Percentiles rank a stretch among this genome's conserved stretches.
Conservation (phyloP, 2,888 invertebrate species). For the Mythimna albipuncta region DNA sequence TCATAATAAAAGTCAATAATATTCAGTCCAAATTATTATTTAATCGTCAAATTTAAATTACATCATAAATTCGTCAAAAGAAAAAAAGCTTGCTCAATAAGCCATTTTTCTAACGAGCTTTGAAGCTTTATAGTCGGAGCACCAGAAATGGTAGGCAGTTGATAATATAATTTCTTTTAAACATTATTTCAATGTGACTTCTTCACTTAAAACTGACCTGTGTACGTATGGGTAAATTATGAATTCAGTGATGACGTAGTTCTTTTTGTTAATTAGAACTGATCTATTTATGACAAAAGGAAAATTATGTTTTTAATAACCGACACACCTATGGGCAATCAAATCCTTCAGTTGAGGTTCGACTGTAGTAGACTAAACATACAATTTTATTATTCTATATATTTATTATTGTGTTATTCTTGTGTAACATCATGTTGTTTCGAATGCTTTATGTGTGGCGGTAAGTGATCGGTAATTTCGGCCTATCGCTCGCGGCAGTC, state of each 20-base stretch:
- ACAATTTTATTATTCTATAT: background rate
- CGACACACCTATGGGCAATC: background rate
- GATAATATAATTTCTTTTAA: background rate
- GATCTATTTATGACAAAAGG: background rate
- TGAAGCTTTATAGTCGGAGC: too few relatives aligned
- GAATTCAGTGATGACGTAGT: background rate
- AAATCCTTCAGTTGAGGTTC: slow-evolving; percentile 2
- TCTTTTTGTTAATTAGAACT: background rate
- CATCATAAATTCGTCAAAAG: too few relatives aligned
- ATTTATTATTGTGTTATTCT: background rate
- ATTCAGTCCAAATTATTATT: too few relatives aligned
- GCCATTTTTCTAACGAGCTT: too few relatives aligned
- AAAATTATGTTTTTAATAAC: background rate
- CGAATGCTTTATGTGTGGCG: background rate
- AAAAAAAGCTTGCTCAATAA: too few relatives aligned
- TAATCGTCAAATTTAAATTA: too few relatives aligned
- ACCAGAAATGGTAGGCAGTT: too few relatives aligned
- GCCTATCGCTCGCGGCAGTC: slow-evolving; percentile 88
- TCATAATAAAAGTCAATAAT: too few relatives aligned
- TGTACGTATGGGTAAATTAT: background rate
- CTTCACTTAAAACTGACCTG: background rate
- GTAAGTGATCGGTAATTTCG: slow-evolving; percentile 66
- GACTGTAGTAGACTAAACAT: background rate
- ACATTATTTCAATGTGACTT: background rate
- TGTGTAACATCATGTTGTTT: slow-evolving; percentile 10